A percentile compares a stretch with the other conserved stretches of the same genome.
phyloP scores from a whole-genome alignment of 2,888 invertebrate species.

The Tipula helvola region DNA sequence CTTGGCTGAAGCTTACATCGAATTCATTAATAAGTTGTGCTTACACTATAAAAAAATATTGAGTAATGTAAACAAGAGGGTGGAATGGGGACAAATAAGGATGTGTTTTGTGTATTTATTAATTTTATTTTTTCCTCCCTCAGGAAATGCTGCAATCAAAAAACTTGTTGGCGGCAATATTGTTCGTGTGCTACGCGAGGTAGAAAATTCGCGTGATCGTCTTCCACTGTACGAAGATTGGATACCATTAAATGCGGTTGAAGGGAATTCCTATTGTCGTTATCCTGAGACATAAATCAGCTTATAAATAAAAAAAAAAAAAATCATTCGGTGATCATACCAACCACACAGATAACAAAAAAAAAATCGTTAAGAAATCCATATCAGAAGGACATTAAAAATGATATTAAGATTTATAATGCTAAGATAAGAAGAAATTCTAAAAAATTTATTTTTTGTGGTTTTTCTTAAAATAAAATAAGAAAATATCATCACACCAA shows the following conservation, averaged over 20 bases:
- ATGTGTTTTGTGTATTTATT: too few relatives aligned
- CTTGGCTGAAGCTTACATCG: too few relatives aligned
- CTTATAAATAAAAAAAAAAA: not conserved
- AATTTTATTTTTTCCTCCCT: too few relatives aligned
- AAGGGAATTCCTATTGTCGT: conserved; percentile 42
- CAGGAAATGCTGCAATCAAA: conserved; percentile 40
- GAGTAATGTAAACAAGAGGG: too few relatives aligned
- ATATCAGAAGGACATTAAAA: not conserved
- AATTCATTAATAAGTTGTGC: not conserved
- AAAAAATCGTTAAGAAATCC: not conserved
- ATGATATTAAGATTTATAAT: not conserved
- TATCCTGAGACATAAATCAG: conserved; percentile 36
- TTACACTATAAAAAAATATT: not conserved
- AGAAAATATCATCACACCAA: not conserved
- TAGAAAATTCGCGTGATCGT: conserved; percentile 32
- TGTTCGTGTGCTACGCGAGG: conserved; percentile 42
- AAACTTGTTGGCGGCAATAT: conserved; percentile 47
- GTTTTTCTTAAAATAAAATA: not conserved
- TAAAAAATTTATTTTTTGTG: not conserved
- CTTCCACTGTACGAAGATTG: conserved; percentile 40
- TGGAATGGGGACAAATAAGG: too few relatives aligned
- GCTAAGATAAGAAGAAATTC: not conserved
- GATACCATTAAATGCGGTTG: conserved; percentile 40
- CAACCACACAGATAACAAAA: not conserved
- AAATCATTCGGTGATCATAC: not conserved